A percentile compares a stretch with the other conserved stretches of the same genome.
These are phyloP conservation scores for Galeruca laticollis DNA, from an alignment of 2,888 invertebrate genomes.

Conservation along the genomic window DNA sequence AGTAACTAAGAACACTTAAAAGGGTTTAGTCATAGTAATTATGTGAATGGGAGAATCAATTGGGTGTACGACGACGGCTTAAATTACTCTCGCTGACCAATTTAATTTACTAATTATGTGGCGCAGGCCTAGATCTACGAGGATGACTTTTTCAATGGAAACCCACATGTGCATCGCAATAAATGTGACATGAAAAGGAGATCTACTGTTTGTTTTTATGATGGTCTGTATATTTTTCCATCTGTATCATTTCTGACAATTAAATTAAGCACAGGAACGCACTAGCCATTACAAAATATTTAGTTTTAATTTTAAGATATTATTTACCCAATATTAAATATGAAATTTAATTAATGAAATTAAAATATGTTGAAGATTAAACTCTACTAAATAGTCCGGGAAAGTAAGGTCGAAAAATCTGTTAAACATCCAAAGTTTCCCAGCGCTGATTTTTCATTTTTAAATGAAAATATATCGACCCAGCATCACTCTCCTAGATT, in stretches of 20 bases:
- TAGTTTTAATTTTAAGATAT: too few species aligned
- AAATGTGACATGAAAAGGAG: slow-evolving; percentile 24
- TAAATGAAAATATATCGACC: too few species aligned
- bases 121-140: slow-evolving; percentile 36
- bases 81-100: slow-evolving; percentile 37
- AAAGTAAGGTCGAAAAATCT: too few species aligned
- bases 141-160: slow-evolving; percentile 34
- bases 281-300: neutral
- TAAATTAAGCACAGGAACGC: slow-evolving; percentile 21
- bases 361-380: too few species aligned
- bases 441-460: too few species aligned
- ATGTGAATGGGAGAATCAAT: slow-evolving; percentile 48
- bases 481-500: too few species aligned
- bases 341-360: too few species aligned
- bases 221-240: slow-evolving; percentile 30
- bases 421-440: too few species aligned
- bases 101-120: slow-evolving; percentile 47
- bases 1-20: slow-evolving; percentile 32
- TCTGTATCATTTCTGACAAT: slow-evolving; percentile 25
- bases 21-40: slow-evolving; percentile 49
- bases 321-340: too few species aligned
- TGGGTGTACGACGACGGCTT: slow-evolving; percentile 43
- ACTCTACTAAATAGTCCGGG: too few species aligned
- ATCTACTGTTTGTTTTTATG: slow-evolving; percentile 32
- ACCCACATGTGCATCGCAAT: slow-evolving; percentile 46